phyloP scores from a whole-genome alignment of 2,888 invertebrate species.

The Nomada flava region DNA sequence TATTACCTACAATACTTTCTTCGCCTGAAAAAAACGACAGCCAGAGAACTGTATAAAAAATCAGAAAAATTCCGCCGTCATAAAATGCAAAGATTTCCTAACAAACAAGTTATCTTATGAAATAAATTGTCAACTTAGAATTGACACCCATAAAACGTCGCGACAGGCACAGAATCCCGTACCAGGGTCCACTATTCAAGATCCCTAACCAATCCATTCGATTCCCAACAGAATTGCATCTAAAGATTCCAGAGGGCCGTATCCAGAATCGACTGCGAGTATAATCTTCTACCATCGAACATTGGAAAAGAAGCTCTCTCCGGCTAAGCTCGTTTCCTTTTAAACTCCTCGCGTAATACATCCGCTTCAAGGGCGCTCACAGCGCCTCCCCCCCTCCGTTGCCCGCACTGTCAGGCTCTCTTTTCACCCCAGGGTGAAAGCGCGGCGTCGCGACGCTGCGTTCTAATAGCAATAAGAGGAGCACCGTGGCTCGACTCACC shows the following conservation, averaged over 20 bases:
- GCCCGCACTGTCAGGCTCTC: slow-evolving; percentile 3
- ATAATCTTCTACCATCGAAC: not conserved
- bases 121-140: no score
- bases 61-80: no score
- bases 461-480: slow-evolving; percentile 67
- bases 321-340: slow-evolving; percentile 36
- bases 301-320: not conserved
- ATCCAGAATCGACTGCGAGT: slow-evolving; percentile 5
- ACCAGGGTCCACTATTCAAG: no score
- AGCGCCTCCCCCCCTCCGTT: not conserved
- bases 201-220: not conserved
- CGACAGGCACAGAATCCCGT: no score
- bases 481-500: slow-evolving; percentile 57
- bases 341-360: slow-evolving; percentile 39
- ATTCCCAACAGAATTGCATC: not conserved
- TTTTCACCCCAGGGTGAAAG: slow-evolving; percentile 10
- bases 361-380: slow-evolving; percentile 23
- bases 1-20: no score
- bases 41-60: no score
- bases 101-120: no score
- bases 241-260: not conserved
- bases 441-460: slow-evolving; percentile 1
- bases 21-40: no score
- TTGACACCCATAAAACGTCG: no score
- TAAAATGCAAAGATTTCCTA: no score